These are phyloP conservation scores for Sussaba pulchella DNA, from an alignment of 2,888 invertebrate genomes.

Conservation along the genomic window DNA sequence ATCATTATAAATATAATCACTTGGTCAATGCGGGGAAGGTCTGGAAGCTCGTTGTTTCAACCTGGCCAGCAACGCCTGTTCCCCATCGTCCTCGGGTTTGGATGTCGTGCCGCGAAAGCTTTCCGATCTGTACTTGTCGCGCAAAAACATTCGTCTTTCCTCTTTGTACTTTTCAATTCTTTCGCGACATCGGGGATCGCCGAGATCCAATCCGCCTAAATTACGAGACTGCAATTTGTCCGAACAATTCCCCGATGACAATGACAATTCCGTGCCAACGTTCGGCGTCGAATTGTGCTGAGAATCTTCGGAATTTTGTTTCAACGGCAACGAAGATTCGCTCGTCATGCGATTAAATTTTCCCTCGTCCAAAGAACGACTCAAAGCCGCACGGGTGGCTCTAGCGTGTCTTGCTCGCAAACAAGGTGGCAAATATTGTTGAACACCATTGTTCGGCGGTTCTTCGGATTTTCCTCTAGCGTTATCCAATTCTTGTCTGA, in stretches of 20 bases:
- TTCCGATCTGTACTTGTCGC: slow-evolving; percentile 94
- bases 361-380: slow-evolving; percentile 81
- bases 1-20: slow-evolving; percentile 70
- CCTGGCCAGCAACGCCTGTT: slow-evolving; percentile 82
- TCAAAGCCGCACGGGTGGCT: slow-evolving; percentile 79
- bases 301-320: slow-evolving; percentile 81
- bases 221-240: slow-evolving; percentile 78
- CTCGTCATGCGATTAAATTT: slow-evolving; percentile 82
- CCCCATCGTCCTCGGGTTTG: slow-evolving; percentile 80
- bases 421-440: slow-evolving; percentile 86
- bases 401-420: slow-evolving; percentile 85
- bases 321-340: slow-evolving; percentile 81
- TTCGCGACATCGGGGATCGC: slow-evolving; percentile 87
- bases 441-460: slow-evolving; percentile 67
- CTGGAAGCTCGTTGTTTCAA: slow-evolving; percentile 85
- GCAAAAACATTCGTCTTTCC: slow-evolving; percentile 92
- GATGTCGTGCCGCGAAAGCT: slow-evolving; percentile 88
- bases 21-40: slow-evolving; percentile 81
- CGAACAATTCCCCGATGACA: slow-evolving; percentile 68
- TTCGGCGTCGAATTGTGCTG: slow-evolving; percentile 83
- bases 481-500: slow-evolving; percentile 83
- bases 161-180: slow-evolving; percentile 96
- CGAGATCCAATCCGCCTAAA: slow-evolving; percentile 81
- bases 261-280: slow-evolving; percentile 74
- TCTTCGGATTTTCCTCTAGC: slow-evolving; percentile 80